A percentile compares a stretch with the other conserved stretches of the same genome.
Evolutionary conservation across 2,113 vertebrate species (phyloP).

Genomic region (Callipepla californica): DNA sequence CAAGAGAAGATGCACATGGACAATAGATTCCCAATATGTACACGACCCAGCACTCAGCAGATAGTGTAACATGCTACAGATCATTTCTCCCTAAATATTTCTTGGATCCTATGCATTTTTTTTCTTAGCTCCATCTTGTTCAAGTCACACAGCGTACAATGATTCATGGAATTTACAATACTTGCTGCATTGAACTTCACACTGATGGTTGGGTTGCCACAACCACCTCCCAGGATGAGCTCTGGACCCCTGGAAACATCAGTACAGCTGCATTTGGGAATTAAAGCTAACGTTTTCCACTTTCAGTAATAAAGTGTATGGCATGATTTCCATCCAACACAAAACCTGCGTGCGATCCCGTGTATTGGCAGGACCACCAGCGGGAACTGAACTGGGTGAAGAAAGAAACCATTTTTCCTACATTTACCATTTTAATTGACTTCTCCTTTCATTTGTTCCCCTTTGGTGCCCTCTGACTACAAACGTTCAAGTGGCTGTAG

Average conservation of each 20-base stretch:
- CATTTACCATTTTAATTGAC: neutral
- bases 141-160: neutral
- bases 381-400: accelerated
- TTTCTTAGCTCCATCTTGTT: accelerated
- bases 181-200: accelerated
- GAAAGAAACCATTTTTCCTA: neutral
- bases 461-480: neutral
- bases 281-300: neutral
- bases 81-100: neutral
- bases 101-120: neutral
- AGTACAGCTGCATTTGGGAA: accelerated
- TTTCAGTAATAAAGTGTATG: neutral
- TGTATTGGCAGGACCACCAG: accelerated
- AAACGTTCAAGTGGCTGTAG: accelerated
- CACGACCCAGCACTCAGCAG: neutral
- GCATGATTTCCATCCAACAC: neutral
- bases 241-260: neutral
- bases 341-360: neutral
- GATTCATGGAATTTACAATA: accelerated
- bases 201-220: neutral
- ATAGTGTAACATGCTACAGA: neutral
- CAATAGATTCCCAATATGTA: accelerated
- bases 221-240: neutral
- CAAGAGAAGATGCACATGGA: neutral
- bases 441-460: neutral